Conservation (phyloP, 2,888 invertebrate genomes). For the Kuschelorhynchus macadamiae region DNA sequence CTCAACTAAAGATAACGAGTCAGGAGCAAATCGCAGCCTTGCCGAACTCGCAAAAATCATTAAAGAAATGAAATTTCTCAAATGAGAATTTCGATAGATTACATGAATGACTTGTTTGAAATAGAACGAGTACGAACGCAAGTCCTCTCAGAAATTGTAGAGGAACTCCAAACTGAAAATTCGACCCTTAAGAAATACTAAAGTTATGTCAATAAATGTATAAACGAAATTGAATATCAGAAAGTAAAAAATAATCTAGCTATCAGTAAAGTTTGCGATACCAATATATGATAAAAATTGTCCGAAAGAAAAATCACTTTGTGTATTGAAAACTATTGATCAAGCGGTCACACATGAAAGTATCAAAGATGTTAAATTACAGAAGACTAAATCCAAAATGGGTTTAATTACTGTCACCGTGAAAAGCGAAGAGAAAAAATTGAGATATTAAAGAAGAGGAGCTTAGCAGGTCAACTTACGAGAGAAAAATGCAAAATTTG, state of each 20-base stretch:
- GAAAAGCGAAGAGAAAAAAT: neutral
- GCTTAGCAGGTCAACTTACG: neutral
- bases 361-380: constrained; percentile 1
- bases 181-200: neutral
- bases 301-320: no score
- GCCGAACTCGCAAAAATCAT: neutral
- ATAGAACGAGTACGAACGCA: neutral
- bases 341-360: neutral
- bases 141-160: constrained; percentile 1
- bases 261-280: neutral
- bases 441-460: neutral
- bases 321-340: neutral
- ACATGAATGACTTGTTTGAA: neutral
- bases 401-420: no score
- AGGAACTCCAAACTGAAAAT: neutral
- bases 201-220: neutral
- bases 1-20: no score
- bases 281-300: no score
- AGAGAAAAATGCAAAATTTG: neutral
- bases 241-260: constrained; percentile 1
- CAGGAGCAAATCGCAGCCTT: no score
- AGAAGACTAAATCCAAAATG: neutral
- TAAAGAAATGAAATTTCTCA: constrained; percentile 4
- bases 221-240: neutral
- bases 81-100: neutral